Evolutionary conservation across 2,797 vertebrate genomes (phyloP), one percentile per base, ranked within the genome.

Genomic region (Parauchenoglanis punctatus): DNA sequence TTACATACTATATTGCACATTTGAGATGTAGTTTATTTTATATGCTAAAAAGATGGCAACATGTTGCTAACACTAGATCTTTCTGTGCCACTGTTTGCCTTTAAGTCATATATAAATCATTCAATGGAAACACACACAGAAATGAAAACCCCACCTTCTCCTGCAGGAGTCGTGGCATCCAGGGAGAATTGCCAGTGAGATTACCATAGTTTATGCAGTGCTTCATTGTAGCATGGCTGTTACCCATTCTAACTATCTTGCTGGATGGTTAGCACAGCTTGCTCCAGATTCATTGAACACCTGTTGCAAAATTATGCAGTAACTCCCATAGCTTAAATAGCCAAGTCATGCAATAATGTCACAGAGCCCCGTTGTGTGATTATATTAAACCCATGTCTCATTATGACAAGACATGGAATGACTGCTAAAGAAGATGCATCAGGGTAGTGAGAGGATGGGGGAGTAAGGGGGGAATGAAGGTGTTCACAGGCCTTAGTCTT

Each of bases 141-240:
- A 52, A 76, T n/a, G 25, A 76, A 52, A 52, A n/a, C 73, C 46
- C 46, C 25, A 18, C 13, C n/a, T 54, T 77, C 75, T 77, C 46
- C 25, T 76, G 49, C 3, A 56, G 35, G 40, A 46, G 94, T 85
- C 92, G 93, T 83, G 92, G 94, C 88, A 96, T 94, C 96, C 97
- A 96, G 54, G 96, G 96, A 89, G 97, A 96, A 87, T 97, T 96
- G 89, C 94, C 96, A 87, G 96, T 91, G 87, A 98, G 95, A 90
- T 97, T 96, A 91, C 97, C 96, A 91, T 96, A 95, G 96, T 96
- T 97, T 92, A 98, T 94, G 92, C 97, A 98, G 90, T 97, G 97
- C 94, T 99, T 98, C 93, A 97, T 91, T 96, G 97, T 90, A 73
- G 35, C 35, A 1, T 18, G 68, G 68, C 10, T 70, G 23, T 68